A percentile compares a stretch with the other conserved stretches of the same genome.
Conservation (phyloP, 2,888 invertebrate species). For the Osmoderma eremita region DNA sequence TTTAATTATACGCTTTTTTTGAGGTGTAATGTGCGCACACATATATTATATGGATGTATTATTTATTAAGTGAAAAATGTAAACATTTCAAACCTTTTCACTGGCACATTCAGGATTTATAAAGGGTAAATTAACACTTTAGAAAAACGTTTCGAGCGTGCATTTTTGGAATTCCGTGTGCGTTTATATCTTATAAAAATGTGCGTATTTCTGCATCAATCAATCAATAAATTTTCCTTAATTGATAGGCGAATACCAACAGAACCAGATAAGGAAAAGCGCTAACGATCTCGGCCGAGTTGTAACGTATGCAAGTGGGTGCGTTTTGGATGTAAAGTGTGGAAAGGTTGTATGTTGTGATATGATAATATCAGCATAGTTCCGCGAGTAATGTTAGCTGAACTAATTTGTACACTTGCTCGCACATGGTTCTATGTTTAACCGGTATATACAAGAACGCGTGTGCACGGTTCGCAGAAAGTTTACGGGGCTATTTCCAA, state of each 20-base stretch:
- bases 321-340: too few species aligned
- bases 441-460: too few species aligned
- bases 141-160: not conserved
- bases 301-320: slow-evolving; percentile 1
- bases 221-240: slow-evolving; percentile 2
- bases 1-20: not conserved
- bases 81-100: too few species aligned
- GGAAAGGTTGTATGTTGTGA: too few species aligned
- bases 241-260: not conserved
- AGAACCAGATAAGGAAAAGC: slow-evolving; percentile 7
- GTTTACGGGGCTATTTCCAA: too few species aligned
- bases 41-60: too few species aligned
- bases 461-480: too few species aligned
- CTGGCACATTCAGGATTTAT: not conserved
- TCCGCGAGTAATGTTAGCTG: not conserved
- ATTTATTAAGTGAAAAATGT: too few species aligned
- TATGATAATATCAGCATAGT: too few species aligned
- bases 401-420: slow-evolving; percentile 6
- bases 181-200: not conserved
- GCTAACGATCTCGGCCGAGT: not conserved
- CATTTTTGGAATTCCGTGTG: not conserved
- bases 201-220: not conserved
- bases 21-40: too few species aligned
- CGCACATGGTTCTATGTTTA: not conserved
- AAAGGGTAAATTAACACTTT: not conserved